Base-by-base conservation (phyloP, 2,797 vertebrate species). In the Meda fulgida region DNA sequence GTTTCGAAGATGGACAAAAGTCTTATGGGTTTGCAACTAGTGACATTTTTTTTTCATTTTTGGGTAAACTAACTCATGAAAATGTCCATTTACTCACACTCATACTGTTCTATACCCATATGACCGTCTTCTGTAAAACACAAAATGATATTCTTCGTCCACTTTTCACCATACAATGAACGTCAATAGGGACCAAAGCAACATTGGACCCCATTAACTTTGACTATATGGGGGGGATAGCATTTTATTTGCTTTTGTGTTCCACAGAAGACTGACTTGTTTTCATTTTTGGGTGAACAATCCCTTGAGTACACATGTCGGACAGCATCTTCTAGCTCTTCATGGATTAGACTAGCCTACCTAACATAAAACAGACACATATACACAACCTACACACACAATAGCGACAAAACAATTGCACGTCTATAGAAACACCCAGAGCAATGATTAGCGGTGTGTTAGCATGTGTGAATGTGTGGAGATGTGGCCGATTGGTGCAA, bases 381-480 rank as follows among this genome's bases (percentile, higher is more conserved):
- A 83, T 23, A 88, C 29, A 80, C 81, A 80, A 81, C 79, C 75
- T 23, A 36, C 38, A 79, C 48, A 77, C 66, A 81, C 73, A 78
- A 70, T 53, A 78, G 46, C 55, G 65, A 85, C 83, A 75, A 80
- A 51, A 82, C 80, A 66, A 55, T 70, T 87, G 76, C 75, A 80
- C 40, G 48, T 85, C 77, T 83, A 78, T 78, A 82, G 80, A 85
- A 77, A 87, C 84, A 87, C 78, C 81, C 83, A 85, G 84, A 84
- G 89, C 82, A 34, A 89, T 89, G 87, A 80, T 81, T 85, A 87
- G 89, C 84, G 3, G 31, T 84, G 77, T 79, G 60, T 83, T 78
- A 85, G 84, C 73, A 78, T 88, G 85, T 73, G 70, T 67, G 82
- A 66, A 84, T 71, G 78, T 84, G 78, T 86, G 81, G 81, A 86